Conservation (phyloP, 2,113 vertebrate genomes). For the Oreocharis arfaki region DNA sequence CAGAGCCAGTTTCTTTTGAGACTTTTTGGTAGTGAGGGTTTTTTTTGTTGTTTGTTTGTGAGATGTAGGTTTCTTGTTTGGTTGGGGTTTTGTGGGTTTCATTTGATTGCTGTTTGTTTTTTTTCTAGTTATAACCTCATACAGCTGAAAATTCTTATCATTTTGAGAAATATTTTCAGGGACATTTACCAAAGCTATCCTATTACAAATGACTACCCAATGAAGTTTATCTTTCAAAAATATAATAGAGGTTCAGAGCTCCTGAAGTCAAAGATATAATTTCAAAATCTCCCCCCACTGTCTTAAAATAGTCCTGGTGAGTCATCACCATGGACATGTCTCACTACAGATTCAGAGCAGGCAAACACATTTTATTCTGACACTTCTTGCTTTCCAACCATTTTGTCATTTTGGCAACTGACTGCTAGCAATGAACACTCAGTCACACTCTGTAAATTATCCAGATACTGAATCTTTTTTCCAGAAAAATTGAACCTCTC, state of each 20-base stretch:
- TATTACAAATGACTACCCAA: not conserved
- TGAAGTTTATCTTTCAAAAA: not conserved
- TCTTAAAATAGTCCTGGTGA: not conserved
- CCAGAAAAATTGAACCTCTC: not conserved
- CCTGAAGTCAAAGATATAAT: not conserved
- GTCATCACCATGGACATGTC: not conserved
- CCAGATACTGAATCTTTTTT: not conserved
- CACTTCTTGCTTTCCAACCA: not conserved
- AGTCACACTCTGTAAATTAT: not conserved
- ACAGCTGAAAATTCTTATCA: not conserved
- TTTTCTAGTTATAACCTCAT: not conserved
- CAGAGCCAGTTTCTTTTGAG: not conserved
- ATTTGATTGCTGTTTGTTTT: not conserved
- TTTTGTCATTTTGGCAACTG: not conserved
- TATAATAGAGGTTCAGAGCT: not conserved
- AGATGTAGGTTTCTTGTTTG: accelerated
- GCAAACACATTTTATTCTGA: not conserved
- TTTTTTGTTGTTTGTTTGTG: not conserved
- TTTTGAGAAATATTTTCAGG: not conserved
- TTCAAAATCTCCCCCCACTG: not conserved
- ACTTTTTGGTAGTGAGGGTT: accelerated
- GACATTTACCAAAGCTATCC: not conserved
- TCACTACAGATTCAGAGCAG: not conserved
- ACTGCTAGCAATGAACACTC: not conserved
- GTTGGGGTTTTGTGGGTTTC: accelerated